phyloP scores from a whole-genome alignment of 35 echinoderm and acorn worm species.

The Apostichopus californicus region DNA sequence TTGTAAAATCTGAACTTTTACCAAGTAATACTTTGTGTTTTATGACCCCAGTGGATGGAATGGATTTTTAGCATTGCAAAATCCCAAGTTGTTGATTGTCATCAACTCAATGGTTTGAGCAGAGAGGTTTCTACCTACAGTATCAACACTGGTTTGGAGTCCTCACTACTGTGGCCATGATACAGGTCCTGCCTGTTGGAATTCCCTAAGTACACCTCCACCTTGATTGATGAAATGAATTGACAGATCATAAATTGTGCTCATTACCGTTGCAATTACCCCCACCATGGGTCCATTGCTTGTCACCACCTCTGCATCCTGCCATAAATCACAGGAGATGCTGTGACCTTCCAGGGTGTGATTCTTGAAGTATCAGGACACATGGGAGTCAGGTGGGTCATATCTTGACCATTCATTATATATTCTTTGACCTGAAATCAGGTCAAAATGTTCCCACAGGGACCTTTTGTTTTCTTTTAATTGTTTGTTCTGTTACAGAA shows the following conservation, averaged over 20 bases:
- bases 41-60: no score
- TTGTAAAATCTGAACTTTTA: no score
- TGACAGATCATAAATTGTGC: constrained; percentile 22
- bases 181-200: background rate
- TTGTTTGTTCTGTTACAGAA: no score
- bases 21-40: no score
- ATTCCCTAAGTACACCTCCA: background rate
- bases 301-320: background rate
- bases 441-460: background rate
- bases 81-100: no score
- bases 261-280: constrained; percentile 28
- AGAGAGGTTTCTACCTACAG: no score
- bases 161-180: background rate
- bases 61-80: no score
- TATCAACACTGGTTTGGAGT: no score
- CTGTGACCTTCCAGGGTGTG: background rate
- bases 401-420: background rate
- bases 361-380: background rate
- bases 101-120: no score
- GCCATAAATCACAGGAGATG: background rate
- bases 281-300: background rate
- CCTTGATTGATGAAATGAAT: background rate
- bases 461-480: no score
- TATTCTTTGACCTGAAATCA: background rate
- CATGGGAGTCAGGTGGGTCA: background rate